Base-by-base conservation (phyloP, 2,888 invertebrate species). In the Drosophila longiperda region DNA sequence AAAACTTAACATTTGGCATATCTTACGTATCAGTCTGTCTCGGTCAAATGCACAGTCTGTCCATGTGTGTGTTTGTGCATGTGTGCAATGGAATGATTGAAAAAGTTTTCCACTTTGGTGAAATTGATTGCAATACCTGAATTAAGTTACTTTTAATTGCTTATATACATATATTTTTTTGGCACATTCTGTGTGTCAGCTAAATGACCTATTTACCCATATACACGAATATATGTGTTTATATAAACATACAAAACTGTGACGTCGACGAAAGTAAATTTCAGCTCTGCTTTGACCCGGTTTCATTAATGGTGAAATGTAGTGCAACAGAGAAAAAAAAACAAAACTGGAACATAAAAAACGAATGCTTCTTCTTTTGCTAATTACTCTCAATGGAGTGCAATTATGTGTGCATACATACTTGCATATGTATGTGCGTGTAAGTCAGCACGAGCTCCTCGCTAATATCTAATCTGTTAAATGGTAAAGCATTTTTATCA, bases 391-490 rank as follows among this genome's bases (percentile, higher is more conserved):
- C 45, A 66, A 61, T 70, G 45, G 23, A 23, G 45, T 23, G 15
- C 23, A 15, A 45, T 15, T 45, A 23, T 45, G 45, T 23, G 23
- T 20, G 3, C 20, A 45, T 12, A 7, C 45, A 45, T 66, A 29
- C 45, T 20, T 42, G 26, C 1, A 34, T 1, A 42, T 17, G 6
- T 33, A 11, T 15, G 4, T 65, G 8, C 33, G 20, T 20, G 34
- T 52, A 59, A 68, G 75, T 75, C 75, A 76, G 61, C 73, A 40
- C 17, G 33, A 55, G 36, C 42, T 23, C 48, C 38, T 36, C 45
- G 34, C 60, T 73, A 67, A 70, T 90, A 90, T 90, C 90, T 90
- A 84, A 90, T 90, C 87, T 89, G 38, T 42, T 38, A 71, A 77
- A 75, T 73, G 74, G 73, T 76, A 67, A 77, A 81, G 77, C 76